Evolutionary conservation across 2,888 invertebrate genomes (phyloP).

Genomic region (Polydesmus complanatus): DNA sequence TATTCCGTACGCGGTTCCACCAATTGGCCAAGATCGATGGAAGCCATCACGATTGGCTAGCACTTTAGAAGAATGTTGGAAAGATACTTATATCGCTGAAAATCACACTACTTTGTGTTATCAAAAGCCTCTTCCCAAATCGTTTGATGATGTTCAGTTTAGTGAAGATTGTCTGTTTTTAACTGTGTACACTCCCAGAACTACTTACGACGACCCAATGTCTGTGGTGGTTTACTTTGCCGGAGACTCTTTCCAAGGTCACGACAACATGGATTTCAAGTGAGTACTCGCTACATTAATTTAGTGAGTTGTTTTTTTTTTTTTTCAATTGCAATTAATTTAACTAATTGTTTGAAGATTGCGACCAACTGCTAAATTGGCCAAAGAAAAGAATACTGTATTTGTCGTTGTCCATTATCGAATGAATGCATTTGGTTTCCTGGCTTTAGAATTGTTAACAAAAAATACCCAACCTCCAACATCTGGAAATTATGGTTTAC

Average conservation of each 20-base stretch:
- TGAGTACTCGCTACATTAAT: not conserved
- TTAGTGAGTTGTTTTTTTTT: not conserved
- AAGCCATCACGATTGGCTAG: slow-evolving; percentile 30
- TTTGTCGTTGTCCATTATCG: slow-evolving; percentile 79
- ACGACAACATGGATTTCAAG: slow-evolving; percentile 19
- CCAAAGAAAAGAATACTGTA: slow-evolving; percentile 62
- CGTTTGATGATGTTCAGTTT: slow-evolving; percentile 14
- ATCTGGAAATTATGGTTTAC: slow-evolving; percentile 74
- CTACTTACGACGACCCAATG: slow-evolving; percentile 21
- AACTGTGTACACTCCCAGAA: slow-evolving; percentile 54
- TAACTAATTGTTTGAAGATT: slow-evolving; percentile 24
- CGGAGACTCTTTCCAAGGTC: slow-evolving; percentile 21
- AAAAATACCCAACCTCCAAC: slow-evolving; percentile 54
- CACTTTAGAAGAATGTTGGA: slow-evolving; percentile 23
- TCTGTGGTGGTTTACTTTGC: slow-evolving; percentile 22
- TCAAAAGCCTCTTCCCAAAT: slow-evolving; percentile 34
- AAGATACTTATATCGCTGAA: slow-evolving; percentile 46
- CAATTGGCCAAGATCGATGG: slow-evolving; percentile 47
- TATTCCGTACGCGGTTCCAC: slow-evolving; percentile 52
- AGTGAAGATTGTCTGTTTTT: slow-evolving; percentile 57
- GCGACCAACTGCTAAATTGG: slow-evolving; percentile 60
- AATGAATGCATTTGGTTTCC: slow-evolving; percentile 53
- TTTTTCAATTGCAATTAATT: not conserved
- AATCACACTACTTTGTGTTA: slow-evolving; percentile 45
- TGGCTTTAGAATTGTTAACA: slow-evolving; percentile 49